Conservation (phyloP, 2,888 invertebrate genomes). For the Halocaridina rubra region DNA sequence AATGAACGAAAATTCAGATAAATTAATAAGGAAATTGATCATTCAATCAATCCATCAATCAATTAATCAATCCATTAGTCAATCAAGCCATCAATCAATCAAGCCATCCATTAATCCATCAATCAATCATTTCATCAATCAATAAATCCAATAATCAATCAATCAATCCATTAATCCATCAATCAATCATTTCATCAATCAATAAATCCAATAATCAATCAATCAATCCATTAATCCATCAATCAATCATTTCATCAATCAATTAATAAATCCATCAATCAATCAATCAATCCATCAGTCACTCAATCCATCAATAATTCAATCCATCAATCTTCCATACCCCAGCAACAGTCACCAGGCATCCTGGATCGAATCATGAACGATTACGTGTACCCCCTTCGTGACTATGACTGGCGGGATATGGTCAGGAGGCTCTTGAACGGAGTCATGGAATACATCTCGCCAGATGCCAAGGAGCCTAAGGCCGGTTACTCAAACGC, state of each 20-base stretch:
- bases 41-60: no score
- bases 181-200: no score
- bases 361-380: conserved; percentile 33
- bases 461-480: conserved; percentile 36
- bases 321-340: not conserved
- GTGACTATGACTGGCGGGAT: conserved; percentile 34
- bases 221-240: no score
- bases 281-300: no score
- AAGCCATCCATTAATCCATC: not conserved
- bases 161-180: not conserved
- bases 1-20: no score
- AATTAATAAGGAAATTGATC: no score
- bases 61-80: no score
- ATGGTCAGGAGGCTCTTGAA: conserved; percentile 11
- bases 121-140: no score
- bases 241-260: no score
- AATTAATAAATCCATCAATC: not conserved
- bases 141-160: no score
- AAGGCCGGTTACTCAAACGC: not conserved
- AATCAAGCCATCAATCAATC: no score
- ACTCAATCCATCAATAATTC: not conserved
- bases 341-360: not conserved
- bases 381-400: conserved; percentile 36
- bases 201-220: no score
- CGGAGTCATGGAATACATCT: conserved; percentile 23